Base-by-base conservation (phyloP, 2,113 vertebrate species). In the Erinaceus europaeus region DNA sequence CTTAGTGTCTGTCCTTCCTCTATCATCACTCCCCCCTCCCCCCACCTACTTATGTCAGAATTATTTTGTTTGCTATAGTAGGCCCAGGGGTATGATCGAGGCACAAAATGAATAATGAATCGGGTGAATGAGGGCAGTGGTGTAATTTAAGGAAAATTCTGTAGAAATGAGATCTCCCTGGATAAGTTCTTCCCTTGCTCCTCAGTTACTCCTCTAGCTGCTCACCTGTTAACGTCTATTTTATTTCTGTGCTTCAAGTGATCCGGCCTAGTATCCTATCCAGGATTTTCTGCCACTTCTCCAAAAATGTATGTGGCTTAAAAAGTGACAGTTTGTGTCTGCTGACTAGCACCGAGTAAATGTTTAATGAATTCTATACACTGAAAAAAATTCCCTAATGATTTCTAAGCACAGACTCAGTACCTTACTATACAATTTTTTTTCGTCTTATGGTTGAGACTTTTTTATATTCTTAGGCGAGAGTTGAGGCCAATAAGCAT, bases 31-130 rank as follows among this genome's bases (percentile, higher is more conserved):
- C 6, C 0, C 48, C 89, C 48, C 89, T 81, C 61, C 83, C 27
- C 65, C 29, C 75, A 50, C 29, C 76, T 90, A 84, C 73, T 94
- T 91, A 76, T 91, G 75, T 92, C 68, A 83, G 88, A 82, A 64
- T 59, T 57, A 79, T 68, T 84, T 71, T 81, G 44, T 84, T 91
- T 92, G 79, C 21, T 44, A 2, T 82, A 46, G 6, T 55, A 84
- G 17, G 53, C 25, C 62, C 76, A 87, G 75, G 71, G 67, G 84
- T 75, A 84, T 27, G 40, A 82, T 59, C 48, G 74, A 36, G 55
- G 44, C 52, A 53, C 27, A 83, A 80, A 88, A 79, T 61, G 23
- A 32, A 29, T 57, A 65, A 52, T 72, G 9, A 84, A 89, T 44
- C 73, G 34, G 85, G 42, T 42, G 67, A 82, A 29, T 12, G 74